Conservation (phyloP, 2,113 vertebrate species). For the Pogona vitticeps region DNA sequence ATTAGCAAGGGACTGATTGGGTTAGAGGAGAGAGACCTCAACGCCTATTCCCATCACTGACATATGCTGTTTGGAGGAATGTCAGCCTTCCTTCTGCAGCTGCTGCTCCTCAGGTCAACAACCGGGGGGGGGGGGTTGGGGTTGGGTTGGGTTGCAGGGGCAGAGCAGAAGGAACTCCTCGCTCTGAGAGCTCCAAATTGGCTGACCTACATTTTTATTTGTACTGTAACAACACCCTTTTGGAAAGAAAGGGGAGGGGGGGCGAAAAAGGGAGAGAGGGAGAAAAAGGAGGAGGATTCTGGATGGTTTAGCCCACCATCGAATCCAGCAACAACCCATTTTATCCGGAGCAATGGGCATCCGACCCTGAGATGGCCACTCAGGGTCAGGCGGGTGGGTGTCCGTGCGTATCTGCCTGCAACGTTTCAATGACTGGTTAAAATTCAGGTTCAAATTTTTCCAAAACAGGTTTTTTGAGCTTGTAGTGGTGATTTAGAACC, state of each 20-base stretch:
- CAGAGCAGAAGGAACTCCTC: constrained; percentile 1
- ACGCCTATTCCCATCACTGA: constrained; percentile 71
- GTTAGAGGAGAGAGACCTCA: constrained; percentile 65
- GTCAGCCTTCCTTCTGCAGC: constrained; percentile 63
- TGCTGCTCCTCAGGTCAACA: constrained; percentile 66
- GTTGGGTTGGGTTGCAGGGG: constrained; percentile 42
- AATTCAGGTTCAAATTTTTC: not conserved
- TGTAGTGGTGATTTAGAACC: not conserved
- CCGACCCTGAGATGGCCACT: no score
- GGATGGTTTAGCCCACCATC: not conserved
- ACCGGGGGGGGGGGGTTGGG: no score
- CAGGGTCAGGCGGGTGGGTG: no score
- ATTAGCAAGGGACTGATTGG: constrained; percentile 56
- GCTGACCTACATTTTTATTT: constrained; percentile 33
- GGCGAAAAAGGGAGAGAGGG: no score
- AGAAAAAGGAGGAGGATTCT: not conserved
- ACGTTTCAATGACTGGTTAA: not conserved
- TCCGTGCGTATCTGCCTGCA: no score
- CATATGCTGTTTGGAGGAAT: constrained; percentile 70
- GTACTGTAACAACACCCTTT: constrained; percentile 8
- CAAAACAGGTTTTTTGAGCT: no score
- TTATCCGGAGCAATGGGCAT: not conserved
- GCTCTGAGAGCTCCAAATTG: constrained; percentile 12
- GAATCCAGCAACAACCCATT: not conserved
- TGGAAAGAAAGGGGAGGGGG: no score